These are phyloP conservation scores for Limanda limanda DNA, from an alignment of 2,113 vertebrate genomes.

Conservation along the genomic window DNA sequence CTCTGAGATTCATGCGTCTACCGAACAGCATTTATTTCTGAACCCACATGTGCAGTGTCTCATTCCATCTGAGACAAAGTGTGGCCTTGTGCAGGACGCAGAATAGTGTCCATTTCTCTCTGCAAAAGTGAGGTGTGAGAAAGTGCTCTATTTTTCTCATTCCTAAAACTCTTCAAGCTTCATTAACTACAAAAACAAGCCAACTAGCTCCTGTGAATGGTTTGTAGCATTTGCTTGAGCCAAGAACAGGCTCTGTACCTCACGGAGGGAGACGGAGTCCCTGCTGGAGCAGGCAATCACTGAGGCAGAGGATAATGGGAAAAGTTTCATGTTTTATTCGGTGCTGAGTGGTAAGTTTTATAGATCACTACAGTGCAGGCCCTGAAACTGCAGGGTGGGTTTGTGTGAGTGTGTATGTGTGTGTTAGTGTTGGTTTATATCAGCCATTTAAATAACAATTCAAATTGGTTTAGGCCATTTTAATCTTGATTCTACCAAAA, in stretches of 20 bases:
- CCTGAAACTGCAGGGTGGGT: neutral
- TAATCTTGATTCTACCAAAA: neutral
- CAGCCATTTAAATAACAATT: slow-evolving; percentile 8
- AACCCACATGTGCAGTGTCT: slow-evolving; percentile 44
- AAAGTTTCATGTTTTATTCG: slow-evolving; percentile 44
- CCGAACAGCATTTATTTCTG: slow-evolving; percentile 47
- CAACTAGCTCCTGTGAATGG: slow-evolving; percentile 63
- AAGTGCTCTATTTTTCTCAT: slow-evolving; percentile 60
- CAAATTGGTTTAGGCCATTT: neutral
- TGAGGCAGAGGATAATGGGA: slow-evolving; percentile 31
- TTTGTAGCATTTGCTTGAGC: slow-evolving; percentile 53
- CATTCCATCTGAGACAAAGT: slow-evolving; percentile 51
- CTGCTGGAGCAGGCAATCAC: slow-evolving; percentile 38
- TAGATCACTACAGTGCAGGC: slow-evolving; percentile 9
- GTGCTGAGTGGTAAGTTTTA: slow-evolving; percentile 32
- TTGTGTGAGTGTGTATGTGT: neutral
- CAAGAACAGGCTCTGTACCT: slow-evolving; percentile 47
- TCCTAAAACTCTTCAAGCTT: slow-evolving; percentile 69
- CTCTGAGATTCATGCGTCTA: slow-evolving; percentile 41
- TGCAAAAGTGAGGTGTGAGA: slow-evolving; percentile 48
- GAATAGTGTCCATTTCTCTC: slow-evolving; percentile 46
- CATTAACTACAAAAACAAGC: slow-evolving; percentile 69
- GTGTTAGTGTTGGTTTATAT: neutral
- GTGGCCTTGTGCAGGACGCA: slow-evolving; percentile 46
- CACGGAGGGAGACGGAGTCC: slow-evolving; percentile 34